These are phyloP conservation scores for Tortricodes alternella DNA, from an alignment of 2,888 invertebrate species.

Conservation along the genomic window DNA sequence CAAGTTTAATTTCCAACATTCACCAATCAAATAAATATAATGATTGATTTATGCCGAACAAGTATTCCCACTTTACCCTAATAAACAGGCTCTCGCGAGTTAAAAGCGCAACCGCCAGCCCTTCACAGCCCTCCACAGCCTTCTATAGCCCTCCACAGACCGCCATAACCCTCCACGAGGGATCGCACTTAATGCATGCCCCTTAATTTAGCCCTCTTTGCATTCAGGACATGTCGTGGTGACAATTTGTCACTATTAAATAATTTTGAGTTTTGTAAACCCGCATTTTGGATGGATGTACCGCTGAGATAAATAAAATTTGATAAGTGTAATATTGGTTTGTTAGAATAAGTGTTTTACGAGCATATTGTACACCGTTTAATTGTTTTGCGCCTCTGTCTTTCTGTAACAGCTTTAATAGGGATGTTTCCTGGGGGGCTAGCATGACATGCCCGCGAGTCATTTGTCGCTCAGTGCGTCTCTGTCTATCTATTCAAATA, in stretches of 20 bases:
- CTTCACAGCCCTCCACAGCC: background rate
- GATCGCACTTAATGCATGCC: background rate
- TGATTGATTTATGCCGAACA: too few relatives aligned
- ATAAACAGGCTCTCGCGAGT: constrained; percentile 10
- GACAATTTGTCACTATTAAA: constrained; percentile 14
- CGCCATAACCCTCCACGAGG: background rate
- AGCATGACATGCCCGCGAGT: too few relatives aligned
- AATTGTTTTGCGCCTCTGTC: too few relatives aligned
- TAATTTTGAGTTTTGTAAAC: constrained; percentile 7
- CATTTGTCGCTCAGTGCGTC: too few relatives aligned
- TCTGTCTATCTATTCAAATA: too few relatives aligned
- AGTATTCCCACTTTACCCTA: background rate
- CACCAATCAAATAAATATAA: too few relatives aligned
- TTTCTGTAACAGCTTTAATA: too few relatives aligned
- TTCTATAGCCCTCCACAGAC: background rate
- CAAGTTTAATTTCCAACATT: too few relatives aligned
- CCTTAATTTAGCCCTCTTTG: background rate
- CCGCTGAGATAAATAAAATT: background rate
- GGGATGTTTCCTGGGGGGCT: too few relatives aligned
- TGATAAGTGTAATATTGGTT: too few relatives aligned
- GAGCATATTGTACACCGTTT: too few relatives aligned
- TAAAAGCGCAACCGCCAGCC: constrained; percentile 14
- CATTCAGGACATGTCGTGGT: constrained; percentile 5
- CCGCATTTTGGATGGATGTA: constrained; percentile 11
- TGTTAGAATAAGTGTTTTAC: too few relatives aligned